These are phyloP conservation scores for Subacronicta megacephala DNA, from an alignment of 2,888 invertebrate species.

Conservation along the genomic window DNA sequence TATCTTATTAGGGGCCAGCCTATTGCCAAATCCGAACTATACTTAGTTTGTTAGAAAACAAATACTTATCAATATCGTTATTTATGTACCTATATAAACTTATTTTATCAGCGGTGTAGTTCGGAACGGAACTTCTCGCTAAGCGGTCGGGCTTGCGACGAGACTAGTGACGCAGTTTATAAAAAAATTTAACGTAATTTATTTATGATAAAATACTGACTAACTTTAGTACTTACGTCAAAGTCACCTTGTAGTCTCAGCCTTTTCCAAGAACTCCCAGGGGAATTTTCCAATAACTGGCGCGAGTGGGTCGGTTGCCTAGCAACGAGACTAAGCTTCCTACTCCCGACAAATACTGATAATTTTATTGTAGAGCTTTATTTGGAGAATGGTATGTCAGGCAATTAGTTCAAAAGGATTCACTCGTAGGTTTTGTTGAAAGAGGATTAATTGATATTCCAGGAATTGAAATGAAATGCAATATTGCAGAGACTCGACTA, in stretches of 20 bases:
- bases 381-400: slow-evolving; percentile 18
- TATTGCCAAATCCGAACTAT: no score
- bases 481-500: not conserved
- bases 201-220: no score
- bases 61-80: no score
- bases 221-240: no score
- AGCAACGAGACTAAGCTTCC: slow-evolving; percentile 41
- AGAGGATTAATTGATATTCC: slow-evolving; percentile 9
- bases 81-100: no score
- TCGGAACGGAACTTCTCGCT: no score
- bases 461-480: slow-evolving; percentile 20
- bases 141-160: no score
- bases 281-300: slow-evolving; percentile 44
- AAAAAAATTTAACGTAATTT: no score
- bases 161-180: no score
- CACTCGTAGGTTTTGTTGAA: slow-evolving; percentile 12
- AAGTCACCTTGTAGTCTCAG: slow-evolving; percentile 6
- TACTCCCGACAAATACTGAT: slow-evolving; percentile 15
- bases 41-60: no score
- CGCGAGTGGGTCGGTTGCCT: slow-evolving; percentile 29
- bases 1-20: no score
- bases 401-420: slow-evolving; percentile 23
- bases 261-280: slow-evolving; percentile 29
- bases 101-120: no score
- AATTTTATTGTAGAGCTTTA: slow-evolving; percentile 47